Evolutionary conservation across 2,888 invertebrate species (phyloP).

Genomic region (Acrobasis suavella): DNA sequence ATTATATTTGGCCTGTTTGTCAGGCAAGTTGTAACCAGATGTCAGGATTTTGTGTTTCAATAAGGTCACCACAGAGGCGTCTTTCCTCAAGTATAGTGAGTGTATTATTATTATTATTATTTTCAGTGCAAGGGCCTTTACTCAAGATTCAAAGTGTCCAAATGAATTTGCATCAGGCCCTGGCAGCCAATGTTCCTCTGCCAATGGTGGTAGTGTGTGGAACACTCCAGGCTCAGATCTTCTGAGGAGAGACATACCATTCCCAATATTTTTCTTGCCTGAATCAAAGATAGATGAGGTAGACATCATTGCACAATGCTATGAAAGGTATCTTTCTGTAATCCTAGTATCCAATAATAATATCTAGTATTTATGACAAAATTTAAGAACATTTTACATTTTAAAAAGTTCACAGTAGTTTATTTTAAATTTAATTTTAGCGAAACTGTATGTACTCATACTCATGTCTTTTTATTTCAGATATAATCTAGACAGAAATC

Average conservation of each 20-base stretch:
- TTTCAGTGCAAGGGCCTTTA: slow-evolving; percentile 62
- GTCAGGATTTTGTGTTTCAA: too few relatives aligned
- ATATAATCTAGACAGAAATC: slow-evolving; percentile 87
- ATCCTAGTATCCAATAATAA: too few relatives aligned
- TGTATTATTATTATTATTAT: too few relatives aligned
- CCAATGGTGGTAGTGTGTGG: slow-evolving; percentile 87
- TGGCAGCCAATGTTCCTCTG: slow-evolving; percentile 74
- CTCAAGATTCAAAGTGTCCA: slow-evolving; percentile 91
- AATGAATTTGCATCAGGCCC: slow-evolving; percentile 85
- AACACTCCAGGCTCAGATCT: slow-evolving; percentile 90
- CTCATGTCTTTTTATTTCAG: slow-evolving; percentile 47
- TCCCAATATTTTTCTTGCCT: slow-evolving; percentile 91
- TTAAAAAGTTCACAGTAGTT: too few relatives aligned
- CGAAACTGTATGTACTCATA: too few relatives aligned
- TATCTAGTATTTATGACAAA: too few relatives aligned
- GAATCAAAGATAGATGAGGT: slow-evolving; percentile 78
- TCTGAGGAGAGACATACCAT: slow-evolving; percentile 90
- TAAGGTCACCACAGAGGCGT: too few relatives aligned
- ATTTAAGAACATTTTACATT: too few relatives aligned
- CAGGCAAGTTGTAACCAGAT: too few relatives aligned
- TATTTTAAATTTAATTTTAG: too few relatives aligned
- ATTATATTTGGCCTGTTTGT: too few relatives aligned
- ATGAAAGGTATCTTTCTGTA: slow-evolving; percentile 60
- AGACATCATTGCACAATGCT: slow-evolving; percentile 83
- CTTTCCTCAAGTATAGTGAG: too few relatives aligned